A percentile compares a stretch with the other conserved stretches of the same genome.
phyloP scores from a whole-genome alignment of 2,797 vertebrate genomes.

The Leuciscus waleckii region DNA sequence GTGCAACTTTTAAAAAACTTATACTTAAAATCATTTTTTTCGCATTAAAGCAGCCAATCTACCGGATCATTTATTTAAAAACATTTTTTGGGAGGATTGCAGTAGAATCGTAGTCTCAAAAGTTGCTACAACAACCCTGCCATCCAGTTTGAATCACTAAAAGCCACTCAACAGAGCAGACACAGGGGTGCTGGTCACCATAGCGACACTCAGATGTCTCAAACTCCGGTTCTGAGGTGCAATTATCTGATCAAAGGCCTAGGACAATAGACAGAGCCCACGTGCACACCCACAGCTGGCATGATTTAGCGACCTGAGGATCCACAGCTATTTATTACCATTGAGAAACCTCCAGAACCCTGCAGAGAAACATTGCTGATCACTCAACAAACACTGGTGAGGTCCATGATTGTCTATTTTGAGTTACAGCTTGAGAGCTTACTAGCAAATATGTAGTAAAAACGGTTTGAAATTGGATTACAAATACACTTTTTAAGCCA shows the following conservation, averaged over 20 bases:
- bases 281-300: slow-evolving; percentile 70
- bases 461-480: neutral
- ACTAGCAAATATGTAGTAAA: neutral
- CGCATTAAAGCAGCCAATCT: neutral
- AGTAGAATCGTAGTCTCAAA: slow-evolving; percentile 6
- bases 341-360: slow-evolving; percentile 28
- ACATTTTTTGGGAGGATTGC: neutral
- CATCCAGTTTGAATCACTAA: slow-evolving; percentile 60
- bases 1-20: neutral
- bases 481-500: neutral
- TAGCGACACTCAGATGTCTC: slow-evolving; percentile 75
- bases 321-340: slow-evolving; percentile 51
- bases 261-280: slow-evolving; percentile 67
- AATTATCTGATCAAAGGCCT: slow-evolving; percentile 83
- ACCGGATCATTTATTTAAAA: neutral
- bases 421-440: neutral
- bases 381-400: neutral
- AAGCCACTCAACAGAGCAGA: slow-evolving; percentile 65
- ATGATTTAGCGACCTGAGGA: slow-evolving; percentile 43
- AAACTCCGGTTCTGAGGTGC: slow-evolving; percentile 74
- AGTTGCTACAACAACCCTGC: slow-evolving; percentile 39
- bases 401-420: slow-evolving; percentile 17
- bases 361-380: slow-evolving; percentile 19
- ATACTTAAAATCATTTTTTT: neutral
- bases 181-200: slow-evolving; percentile 71